phyloP scores from a whole-genome alignment of 2,888 invertebrate species.

The Kuschelorhynchus macadamiae region DNA sequence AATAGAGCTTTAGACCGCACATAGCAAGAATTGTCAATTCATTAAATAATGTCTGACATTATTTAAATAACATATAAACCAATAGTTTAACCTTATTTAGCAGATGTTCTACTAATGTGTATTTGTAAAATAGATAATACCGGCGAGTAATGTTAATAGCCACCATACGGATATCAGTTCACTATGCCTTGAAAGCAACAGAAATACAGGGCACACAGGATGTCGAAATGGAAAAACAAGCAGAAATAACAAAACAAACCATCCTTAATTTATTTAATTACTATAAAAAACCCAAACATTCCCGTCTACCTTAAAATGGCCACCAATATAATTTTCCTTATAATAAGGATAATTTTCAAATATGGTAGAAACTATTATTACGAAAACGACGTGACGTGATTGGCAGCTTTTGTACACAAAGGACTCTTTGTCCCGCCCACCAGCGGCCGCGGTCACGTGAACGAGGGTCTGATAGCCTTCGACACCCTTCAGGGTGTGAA shows the following conservation, averaged over 20 bases:
- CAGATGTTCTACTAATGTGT: too few species aligned
- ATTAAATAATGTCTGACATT: too few species aligned
- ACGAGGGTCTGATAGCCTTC: slow-evolving; percentile 27
- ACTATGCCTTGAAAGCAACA: too few species aligned
- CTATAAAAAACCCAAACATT: slow-evolving; percentile 39
- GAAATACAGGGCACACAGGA: slow-evolving; percentile 7
- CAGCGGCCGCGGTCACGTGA: slow-evolving; percentile 31
- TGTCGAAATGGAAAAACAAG: slow-evolving; percentile 34
- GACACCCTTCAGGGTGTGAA: slow-evolving; percentile 44
- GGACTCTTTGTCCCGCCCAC: slow-evolving; percentile 36
- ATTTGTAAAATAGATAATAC: too few species aligned
- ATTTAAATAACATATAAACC: too few species aligned
- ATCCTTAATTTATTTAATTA: slow-evolving; percentile 47
- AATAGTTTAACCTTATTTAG: too few species aligned
- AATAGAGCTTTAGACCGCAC: too few species aligned
- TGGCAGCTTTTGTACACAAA: slow-evolving; percentile 53
- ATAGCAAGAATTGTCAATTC: too few species aligned
- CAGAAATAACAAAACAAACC: slow-evolving; percentile 39
- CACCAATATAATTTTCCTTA: slow-evolving; percentile 63
- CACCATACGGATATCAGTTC: too few species aligned
- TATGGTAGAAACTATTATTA: slow-evolving; percentile 60
- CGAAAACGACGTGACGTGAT: slow-evolving; percentile 55
- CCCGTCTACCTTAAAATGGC: slow-evolving; percentile 62
- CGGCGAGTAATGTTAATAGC: too few species aligned
- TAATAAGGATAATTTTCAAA: slow-evolving; percentile 69